Evolutionary conservation across 2,797 vertebrate genomes (phyloP).

Genomic region (Menidia menidia): DNA sequence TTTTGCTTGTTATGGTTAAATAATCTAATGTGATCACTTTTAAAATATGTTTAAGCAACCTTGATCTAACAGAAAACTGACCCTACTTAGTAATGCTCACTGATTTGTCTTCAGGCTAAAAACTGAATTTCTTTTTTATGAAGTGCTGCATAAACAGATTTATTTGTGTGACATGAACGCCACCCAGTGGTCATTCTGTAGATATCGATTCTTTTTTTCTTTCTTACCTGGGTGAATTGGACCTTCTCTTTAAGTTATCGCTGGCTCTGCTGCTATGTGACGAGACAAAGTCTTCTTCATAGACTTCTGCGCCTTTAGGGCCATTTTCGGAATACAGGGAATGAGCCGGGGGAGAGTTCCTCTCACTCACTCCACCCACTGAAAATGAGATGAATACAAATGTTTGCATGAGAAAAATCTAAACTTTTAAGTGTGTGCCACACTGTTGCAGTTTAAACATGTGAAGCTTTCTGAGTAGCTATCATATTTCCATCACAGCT

Average conservation of each 20-base stretch:
- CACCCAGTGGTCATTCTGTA: constrained; percentile 63
- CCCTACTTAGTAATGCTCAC: background rate
- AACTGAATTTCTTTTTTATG: background rate
- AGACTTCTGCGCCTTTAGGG: constrained; percentile 77
- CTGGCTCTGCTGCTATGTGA: constrained; percentile 83
- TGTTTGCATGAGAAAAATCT: background rate
- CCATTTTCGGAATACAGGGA: constrained; percentile 67
- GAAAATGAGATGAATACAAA: constrained; percentile 6
- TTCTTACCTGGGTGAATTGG: constrained; percentile 84
- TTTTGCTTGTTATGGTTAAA: background rate
- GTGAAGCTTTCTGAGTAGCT: background rate
- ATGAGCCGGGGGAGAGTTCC: constrained; percentile 69
- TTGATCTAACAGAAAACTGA: background rate
- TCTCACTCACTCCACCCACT: constrained; percentile 85
- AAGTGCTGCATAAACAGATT: background rate
- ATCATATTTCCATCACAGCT: no score
- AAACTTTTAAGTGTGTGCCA: no score
- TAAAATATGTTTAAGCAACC: no score
- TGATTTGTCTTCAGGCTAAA: constrained; percentile 1
- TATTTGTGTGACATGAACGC: constrained; percentile 47
- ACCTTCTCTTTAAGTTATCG: constrained; percentile 80
- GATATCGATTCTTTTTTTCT: background rate
- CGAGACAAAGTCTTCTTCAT: constrained; percentile 92
- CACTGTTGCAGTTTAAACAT: no score
- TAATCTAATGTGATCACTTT: no score